Base-by-base conservation (phyloP, 1,140 invertebrate species). In the Penaeus vannamei region DNA sequence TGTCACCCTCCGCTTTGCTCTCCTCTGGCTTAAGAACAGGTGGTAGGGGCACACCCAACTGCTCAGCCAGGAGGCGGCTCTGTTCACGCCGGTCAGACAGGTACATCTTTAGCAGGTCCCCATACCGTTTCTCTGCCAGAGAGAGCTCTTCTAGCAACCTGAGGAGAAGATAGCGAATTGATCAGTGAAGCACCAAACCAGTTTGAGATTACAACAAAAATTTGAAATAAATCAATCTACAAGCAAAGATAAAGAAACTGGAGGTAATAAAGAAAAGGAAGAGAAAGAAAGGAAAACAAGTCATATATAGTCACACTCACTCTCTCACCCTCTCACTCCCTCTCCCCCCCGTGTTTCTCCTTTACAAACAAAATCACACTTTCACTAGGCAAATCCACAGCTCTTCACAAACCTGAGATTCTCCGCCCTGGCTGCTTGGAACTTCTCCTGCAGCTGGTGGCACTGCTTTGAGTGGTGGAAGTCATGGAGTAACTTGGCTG, bases 71-170 rank as follows among this genome's bases (percentile, higher is more conserved):
- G 19, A 93, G 87, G 69, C 93, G 93, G 46, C 95, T 93, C 88
- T 95, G 94, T 20, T 93, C 90, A 92, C 94, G 95, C 92, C 96
- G 96, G 86, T 97, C 96, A 76, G 96, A 95, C 1, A 98, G 92
- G 90, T 95, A 94, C 88, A 95, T 94, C 90, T 95, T 95, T 36
- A 98, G 92, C n/a, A 97, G 92, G 10, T 93, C 93, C 89, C 97
- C 95, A 92, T 96, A 96, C 12, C 95, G 93, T 92, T 95, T 95
- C 91, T 97, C 96, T 62, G 94, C 95, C 59, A 97, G 96, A 80
- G 97, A 91, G 7, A 95, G 92, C 90, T 95, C 95, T 86, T 95
- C 93, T 76, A 95, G 91, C 42, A 95, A 92, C 88, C 94, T 94
- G 84, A 72, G 91, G 90, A 84, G 61, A 79, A 90, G 36, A 22